Conservation (phyloP, 2,888 invertebrate species). For the Venustoraphidia nigricollis region DNA sequence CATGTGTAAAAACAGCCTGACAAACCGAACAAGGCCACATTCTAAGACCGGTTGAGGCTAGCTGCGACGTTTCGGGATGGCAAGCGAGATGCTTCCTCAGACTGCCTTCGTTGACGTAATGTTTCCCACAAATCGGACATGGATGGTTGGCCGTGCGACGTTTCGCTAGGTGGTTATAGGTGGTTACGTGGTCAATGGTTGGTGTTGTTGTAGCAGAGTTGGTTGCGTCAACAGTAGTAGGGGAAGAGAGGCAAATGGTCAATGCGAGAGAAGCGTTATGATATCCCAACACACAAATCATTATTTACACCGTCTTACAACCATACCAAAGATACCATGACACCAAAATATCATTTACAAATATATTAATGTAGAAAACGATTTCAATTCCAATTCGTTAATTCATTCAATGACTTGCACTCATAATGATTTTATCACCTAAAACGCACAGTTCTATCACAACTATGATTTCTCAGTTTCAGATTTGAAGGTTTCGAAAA, state of each 20-base stretch:
- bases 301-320: background rate
- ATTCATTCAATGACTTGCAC: no score
- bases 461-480: no score
- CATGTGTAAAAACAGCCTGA: constrained; percentile 88
- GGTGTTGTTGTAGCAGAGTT: constrained; percentile 5
- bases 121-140: constrained; percentile 89
- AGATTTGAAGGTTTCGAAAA: no score
- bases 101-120: constrained; percentile 89
- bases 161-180: constrained; percentile 62
- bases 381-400: no score
- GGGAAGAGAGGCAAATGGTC: constrained; percentile 15
- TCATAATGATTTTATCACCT: no score
- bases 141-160: constrained; percentile 89
- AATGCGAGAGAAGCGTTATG: constrained; percentile 17
- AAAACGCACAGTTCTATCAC: no score
- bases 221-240: constrained; percentile 4
- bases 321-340: constrained; percentile 4
- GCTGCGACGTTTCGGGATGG: constrained; percentile 79
- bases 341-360: no score
- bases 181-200: constrained; percentile 25
- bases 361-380: no score
- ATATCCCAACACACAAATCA: constrained; percentile 10
- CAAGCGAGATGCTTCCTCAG: constrained; percentile 84
- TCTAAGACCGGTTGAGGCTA: constrained; percentile 62
- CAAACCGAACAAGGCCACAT: constrained; percentile 96